phyloP scores from a whole-genome alignment of 2,888 invertebrate genomes.

The Acholoe squamosa region DNA sequence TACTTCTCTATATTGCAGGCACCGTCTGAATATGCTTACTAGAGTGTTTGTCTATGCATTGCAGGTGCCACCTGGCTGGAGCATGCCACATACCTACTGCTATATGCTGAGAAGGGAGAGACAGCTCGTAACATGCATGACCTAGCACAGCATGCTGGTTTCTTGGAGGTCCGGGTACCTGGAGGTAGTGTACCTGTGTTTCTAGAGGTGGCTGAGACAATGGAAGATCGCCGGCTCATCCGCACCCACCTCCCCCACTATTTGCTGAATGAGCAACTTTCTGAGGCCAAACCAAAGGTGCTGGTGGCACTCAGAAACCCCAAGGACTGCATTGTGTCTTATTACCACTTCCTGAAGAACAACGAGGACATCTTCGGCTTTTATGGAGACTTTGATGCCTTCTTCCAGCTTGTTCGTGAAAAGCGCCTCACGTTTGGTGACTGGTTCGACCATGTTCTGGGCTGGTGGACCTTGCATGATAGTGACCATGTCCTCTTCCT shows the following conservation, averaged over 20 bases:
- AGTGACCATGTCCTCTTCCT: conserved; percentile 25
- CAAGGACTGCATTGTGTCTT: conserved; percentile 55
- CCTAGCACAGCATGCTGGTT: conserved; percentile 33
- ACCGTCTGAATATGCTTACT: not conserved
- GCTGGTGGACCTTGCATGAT: conserved; percentile 30
- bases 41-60: not conserved
- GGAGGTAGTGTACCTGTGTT: conserved; percentile 49
- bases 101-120: conserved; percentile 31
- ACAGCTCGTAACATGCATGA: conserved; percentile 13
- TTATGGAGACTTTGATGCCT: conserved; percentile 42
- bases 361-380: conserved; percentile 60
- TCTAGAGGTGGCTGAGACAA: not conserved
- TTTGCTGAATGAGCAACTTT: conserved; percentile 28
- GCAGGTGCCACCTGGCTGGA: conserved; percentile 45
- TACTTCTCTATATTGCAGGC: no score
- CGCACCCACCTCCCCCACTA: conserved; percentile 44
- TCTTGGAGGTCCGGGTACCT: conserved; percentile 41
- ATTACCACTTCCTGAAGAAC: conserved; percentile 56
- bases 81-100: conserved; percentile 41
- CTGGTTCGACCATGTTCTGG: conserved; percentile 53
- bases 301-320: conserved; percentile 41
- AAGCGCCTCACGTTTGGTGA: conserved; percentile 45
- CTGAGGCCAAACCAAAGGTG: conserved; percentile 21
- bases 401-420: conserved; percentile 26
- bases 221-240: conserved; percentile 20